A percentile compares a stretch with the other conserved stretches of the same genome.
These are phyloP conservation scores for Perizoma flavofasciatum DNA, from an alignment of 2,888 invertebrate species.

Conservation along the genomic window DNA sequence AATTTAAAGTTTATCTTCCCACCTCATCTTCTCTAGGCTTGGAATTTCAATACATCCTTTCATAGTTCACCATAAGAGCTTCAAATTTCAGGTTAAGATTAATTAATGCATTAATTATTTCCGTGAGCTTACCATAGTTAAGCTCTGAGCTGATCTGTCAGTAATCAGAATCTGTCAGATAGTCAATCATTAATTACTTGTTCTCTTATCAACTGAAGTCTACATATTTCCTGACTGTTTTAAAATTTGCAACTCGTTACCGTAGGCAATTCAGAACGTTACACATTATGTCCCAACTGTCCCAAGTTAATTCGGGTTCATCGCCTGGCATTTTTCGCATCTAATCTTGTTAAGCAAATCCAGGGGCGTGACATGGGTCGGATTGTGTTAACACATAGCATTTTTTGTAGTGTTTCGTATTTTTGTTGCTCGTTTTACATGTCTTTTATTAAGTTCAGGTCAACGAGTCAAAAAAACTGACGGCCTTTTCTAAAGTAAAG, in stretches of 20 bases:
- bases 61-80: no score
- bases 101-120: no score
- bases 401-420: slow-evolving; percentile 37
- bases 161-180: no score
- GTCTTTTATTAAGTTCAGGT: background rate
- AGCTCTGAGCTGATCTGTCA: no score
- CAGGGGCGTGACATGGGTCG: slow-evolving; percentile 66
- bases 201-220: no score
- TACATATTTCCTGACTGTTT: background rate
- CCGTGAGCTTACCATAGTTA: no score
- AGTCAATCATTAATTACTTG: no score
- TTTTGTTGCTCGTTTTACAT: slow-evolving; percentile 6
- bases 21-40: no score
- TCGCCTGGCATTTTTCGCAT: slow-evolving; percentile 70
- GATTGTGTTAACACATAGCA: slow-evolving; percentile 55
- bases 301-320: slow-evolving; percentile 64
- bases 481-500: no score
- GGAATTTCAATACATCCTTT: no score
- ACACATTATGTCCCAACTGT: slow-evolving; percentile 21
- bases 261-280: slow-evolving; percentile 1
- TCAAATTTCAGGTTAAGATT: no score
- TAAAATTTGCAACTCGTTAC: slow-evolving; percentile 4
- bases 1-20: no score
- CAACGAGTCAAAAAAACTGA: background rate
- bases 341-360: slow-evolving; percentile 78